phyloP scores from a whole-genome alignment of 2,797 vertebrate species.

The Phataginus tricuspis region DNA sequence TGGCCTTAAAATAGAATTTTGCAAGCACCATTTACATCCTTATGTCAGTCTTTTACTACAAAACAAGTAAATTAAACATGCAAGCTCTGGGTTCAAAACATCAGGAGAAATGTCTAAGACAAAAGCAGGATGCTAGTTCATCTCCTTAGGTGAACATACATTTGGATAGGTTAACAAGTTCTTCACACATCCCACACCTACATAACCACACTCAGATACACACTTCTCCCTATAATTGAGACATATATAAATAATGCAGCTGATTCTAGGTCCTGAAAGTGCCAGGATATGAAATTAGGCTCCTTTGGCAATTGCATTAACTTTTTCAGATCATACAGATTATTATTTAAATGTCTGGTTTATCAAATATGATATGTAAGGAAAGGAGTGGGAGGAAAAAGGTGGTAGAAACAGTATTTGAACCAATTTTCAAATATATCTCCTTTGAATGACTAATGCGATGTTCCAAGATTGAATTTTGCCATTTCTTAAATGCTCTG shows the following conservation, averaged over 20 bases:
- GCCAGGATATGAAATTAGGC: constrained; percentile 30
- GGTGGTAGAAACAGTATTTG: constrained; percentile 55
- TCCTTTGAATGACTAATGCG: constrained; percentile 67
- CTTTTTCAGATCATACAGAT: constrained; percentile 53
- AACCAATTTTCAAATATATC: constrained; percentile 63
- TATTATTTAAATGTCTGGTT: constrained; percentile 64
- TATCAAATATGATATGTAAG: constrained; percentile 62
- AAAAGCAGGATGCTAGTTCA: not conserved
- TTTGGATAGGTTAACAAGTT: constrained; percentile 16
- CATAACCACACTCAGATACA: not conserved
- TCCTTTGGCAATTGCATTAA: constrained; percentile 39
- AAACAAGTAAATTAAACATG: constrained; percentile 52
- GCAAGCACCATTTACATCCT: constrained; percentile 39
- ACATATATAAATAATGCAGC: constrained; percentile 35
- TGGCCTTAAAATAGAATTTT: constrained; percentile 65
- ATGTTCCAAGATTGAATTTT: constrained; percentile 64
- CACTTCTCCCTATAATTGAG: constrained; percentile 15
- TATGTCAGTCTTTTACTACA: constrained; percentile 11
- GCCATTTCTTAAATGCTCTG: constrained; percentile 60
- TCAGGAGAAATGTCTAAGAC: constrained; percentile 40
- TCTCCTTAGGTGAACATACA: not conserved
- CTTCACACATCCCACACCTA: not conserved
- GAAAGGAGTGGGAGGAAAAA: constrained; percentile 56
- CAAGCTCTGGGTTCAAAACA: not conserved
- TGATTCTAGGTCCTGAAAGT: constrained; percentile 1